Percentiles rank a stretch among this genome's conserved stretches.
Evolutionary conservation across 92 coral and sea anemone genomes (phyloP).

Genomic region (Bergia sp.): DNA sequence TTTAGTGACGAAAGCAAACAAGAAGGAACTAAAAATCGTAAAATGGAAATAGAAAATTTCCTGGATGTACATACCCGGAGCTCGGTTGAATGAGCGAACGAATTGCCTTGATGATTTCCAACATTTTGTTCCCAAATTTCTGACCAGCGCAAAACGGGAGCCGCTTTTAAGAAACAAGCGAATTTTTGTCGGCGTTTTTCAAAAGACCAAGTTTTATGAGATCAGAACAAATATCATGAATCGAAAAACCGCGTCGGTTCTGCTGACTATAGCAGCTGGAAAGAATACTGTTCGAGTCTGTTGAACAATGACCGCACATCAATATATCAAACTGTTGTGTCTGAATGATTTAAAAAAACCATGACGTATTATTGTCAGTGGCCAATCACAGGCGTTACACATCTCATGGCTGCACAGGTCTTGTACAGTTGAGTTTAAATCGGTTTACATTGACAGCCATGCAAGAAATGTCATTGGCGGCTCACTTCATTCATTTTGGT

Average conservation of each 20-base stretch:
- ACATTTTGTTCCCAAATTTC: background rate
- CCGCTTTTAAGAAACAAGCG: background rate
- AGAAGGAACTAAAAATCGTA: background rate
- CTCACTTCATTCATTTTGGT: background rate
- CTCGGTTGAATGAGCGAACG: constrained; percentile 64
- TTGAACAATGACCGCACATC: constrained; percentile 11
- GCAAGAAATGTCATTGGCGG: background rate
- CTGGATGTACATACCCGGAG: constrained; percentile 62
- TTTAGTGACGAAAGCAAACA: background rate
- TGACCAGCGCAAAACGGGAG: background rate
- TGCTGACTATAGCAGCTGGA: constrained; percentile 28
- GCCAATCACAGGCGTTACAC: constrained; percentile 15
- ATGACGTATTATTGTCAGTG: constrained; percentile 1
- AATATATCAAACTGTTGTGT: constrained; percentile 20
- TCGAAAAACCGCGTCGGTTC: constrained; percentile 36
- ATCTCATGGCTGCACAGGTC: constrained; percentile 7
- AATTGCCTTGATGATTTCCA: constrained; percentile 41
- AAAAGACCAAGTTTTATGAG: background rate
- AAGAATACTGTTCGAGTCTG: background rate
- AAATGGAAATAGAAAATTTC: constrained; percentile 19
- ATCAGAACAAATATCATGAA: constrained; percentile 1
- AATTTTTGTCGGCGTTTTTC: background rate
- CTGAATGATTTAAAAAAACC: background rate
- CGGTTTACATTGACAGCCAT: background rate
- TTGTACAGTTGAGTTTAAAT: background rate